Base-by-base conservation (phyloP, 2,797 vertebrate species). In the Anguilla megastoma region DNA sequence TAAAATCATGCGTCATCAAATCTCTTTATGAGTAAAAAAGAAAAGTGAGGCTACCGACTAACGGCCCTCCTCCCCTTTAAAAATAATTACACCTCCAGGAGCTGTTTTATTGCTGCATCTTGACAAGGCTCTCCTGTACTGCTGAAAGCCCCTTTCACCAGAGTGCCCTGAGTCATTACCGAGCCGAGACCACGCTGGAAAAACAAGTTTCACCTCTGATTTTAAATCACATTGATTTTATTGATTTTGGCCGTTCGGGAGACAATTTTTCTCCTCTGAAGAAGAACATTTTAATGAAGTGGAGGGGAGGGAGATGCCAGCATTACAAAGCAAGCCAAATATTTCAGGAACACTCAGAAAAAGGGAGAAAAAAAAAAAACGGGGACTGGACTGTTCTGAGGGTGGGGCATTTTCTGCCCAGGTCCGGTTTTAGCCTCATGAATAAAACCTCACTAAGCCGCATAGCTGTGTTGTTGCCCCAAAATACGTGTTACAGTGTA, bases 141-240 rank as follows among this genome's bases (percentile, higher is more conserved):
- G 16, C 36, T 79, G 16, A 79, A 50, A 82, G 79, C 45, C 41
- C 41, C 41, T 82, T 50, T 48, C 45, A 82, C 79, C 79, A 82
- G 21, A 21, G 79, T n/a, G 45, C 79, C 21, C n/a, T 33, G 45
- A 82, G 41, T 82, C 45, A 82, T 82, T 82, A 82, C 79, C 1
- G 21, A 82, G 79, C n/a, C 79, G 16, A 50, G 79, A 82, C 45
- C 79, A 14, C 24, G 5, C 41, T 82, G 79, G 76, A 87, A 76
- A 84, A 89, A 88, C 60, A 87, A 88, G 71, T 86, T 86, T 87
- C 82, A 84, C 21, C 74, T 84, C 30, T 50, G 50, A 60, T 88
- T 87, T 89, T 82, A 89, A 90, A 90, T 24, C n/a, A 76, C 90
- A 90, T 90, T 89, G 88, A 89, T 88, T 91, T 63, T 88, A 89